Evolutionary conservation across 1,140 invertebrate species (phyloP).

Genomic region (Campodea augens): DNA sequence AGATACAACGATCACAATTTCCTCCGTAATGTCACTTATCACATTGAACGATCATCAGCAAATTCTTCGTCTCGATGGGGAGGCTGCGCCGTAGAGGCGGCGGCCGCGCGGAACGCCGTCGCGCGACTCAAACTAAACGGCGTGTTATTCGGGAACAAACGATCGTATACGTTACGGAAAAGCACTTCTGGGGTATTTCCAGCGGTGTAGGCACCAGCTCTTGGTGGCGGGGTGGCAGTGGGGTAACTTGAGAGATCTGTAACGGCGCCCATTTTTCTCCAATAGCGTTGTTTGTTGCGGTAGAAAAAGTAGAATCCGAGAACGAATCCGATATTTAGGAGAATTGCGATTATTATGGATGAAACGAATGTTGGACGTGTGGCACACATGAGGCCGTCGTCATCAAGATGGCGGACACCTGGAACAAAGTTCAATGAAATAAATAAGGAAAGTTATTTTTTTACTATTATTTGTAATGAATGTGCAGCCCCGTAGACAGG

Average conservation of each 20-base stretch:
- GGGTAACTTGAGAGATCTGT: constrained; percentile 21
- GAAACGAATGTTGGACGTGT: constrained; percentile 20
- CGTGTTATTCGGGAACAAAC: constrained; percentile 12
- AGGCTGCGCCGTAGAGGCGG: too few species aligned
- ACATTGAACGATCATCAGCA: too few species aligned
- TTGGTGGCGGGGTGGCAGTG: constrained; percentile 8
- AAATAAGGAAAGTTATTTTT: too few species aligned
- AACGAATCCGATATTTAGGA: constrained; percentile 19
- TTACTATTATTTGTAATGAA: too few species aligned
- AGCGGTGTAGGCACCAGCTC: constrained; percentile 5
- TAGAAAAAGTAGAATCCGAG: constrained; percentile 20
- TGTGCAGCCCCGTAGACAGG: too few species aligned
- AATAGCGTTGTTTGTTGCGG: constrained; percentile 17
- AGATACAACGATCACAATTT: too few species aligned
- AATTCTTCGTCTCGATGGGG: too few species aligned
- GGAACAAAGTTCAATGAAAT: too few species aligned
- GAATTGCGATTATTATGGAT: constrained; percentile 18
- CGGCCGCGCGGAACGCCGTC: too few species aligned
- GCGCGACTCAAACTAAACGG: too few species aligned
- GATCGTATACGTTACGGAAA: constrained; percentile 18
- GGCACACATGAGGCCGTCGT: constrained; percentile 18
- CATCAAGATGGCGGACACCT: too few species aligned
- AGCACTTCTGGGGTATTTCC: constrained; percentile 15
- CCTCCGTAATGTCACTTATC: too few species aligned
- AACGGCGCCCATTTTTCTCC: constrained; percentile 12